Evolutionary conservation across 2,888 invertebrate species (phyloP), one percentile per base, ranked within the genome.

Genomic region (Noctua janthe): DNA sequence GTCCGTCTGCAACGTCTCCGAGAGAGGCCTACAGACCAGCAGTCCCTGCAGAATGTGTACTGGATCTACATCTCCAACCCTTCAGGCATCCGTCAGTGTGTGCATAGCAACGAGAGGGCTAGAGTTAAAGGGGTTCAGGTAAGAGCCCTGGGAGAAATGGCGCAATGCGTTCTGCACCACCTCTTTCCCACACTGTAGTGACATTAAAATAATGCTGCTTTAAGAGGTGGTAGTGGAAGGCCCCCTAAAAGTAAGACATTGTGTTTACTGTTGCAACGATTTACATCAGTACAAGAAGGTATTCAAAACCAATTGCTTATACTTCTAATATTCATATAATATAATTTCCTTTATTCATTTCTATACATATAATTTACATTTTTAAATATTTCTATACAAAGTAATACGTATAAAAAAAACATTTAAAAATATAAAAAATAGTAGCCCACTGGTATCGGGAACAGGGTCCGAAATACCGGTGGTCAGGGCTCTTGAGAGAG

Each of bases 1-100:
- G 94, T 97, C 39, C 92, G 96, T 1, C 91, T 97, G 2, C 96
- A 96, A 86, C 92, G 94, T 23, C 93, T 97, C 0, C 92, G 95
- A 35, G 95, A 95, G 80, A 92, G 92, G 71, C 97, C 97, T 0
- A 93, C 92, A 0, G 97, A 97, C 81, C 88, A 88, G 76, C 82
- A 87, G 39, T 96, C 97, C 0, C 72, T 96, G 69, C 87, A 92
- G 47, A 90, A 91, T 2, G 95, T 95, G 0, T 91, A 93, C 75
- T 97, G 97, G 97, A 81, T 97, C 15, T 97, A 96, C 80, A 96
- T 97, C 67, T 94, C 94, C 8, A 97, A 97, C 75, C 97, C 97
- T 0, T 88, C 93, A 0, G 96, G 97, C 0, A 93, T 97, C 62
- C 90, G 93, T 10, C 96, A 96, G 81, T 97, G 97, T 76, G 97